Evolutionary conservation across 1,140 invertebrate genomes (phyloP), one percentile per base, ranked within the genome.

Genomic region (Cecropterus lyciades): DNA sequence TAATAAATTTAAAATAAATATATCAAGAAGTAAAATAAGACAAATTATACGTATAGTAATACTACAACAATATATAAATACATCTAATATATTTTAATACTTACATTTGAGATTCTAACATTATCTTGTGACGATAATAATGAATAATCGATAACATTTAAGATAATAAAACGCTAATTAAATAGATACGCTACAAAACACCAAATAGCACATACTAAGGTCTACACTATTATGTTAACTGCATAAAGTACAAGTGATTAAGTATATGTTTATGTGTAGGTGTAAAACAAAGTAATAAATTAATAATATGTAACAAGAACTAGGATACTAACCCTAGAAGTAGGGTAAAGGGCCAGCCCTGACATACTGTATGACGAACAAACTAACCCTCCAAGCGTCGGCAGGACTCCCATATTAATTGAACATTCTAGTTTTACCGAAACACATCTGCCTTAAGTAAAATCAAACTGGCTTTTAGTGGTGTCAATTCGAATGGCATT

Each of bases 91-190:
- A 14, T 14, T 14, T 14, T 43, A 43, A 43, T 43, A 43, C 40
- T 43, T 14, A 43, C 13, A 37, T 43, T 14, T 43, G 40, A 43
- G 40, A 43, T 43, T 43, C 40, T 43, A 43, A 13, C 11, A 7
- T 43, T 14, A 43, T 5, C 14, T 43, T 43, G 40, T 43, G 40
- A 43, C 14, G n/a, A 43, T 43, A 43, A 43, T 43, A n/a, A 14
- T 14, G 13, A 43, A 43, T 43, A 43, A 43, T n/a, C 11, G 0
- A 43, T 43, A 43, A 30, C 27, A 30, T 30, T 43, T 43, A 14
- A 43, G 13, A 43, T 43, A n/a, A 14, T 14, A 43, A 43, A 14
- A 43, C 13, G 40, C n/a, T 40, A 52, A 42, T 37, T 63, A 63
- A 16, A 43, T 43, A 2, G 7, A 43, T 40, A 13, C n/a, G 30